Evolutionary conservation across 2,113 vertebrate species (phyloP).

Genomic region (Philantomba maxwellii): DNA sequence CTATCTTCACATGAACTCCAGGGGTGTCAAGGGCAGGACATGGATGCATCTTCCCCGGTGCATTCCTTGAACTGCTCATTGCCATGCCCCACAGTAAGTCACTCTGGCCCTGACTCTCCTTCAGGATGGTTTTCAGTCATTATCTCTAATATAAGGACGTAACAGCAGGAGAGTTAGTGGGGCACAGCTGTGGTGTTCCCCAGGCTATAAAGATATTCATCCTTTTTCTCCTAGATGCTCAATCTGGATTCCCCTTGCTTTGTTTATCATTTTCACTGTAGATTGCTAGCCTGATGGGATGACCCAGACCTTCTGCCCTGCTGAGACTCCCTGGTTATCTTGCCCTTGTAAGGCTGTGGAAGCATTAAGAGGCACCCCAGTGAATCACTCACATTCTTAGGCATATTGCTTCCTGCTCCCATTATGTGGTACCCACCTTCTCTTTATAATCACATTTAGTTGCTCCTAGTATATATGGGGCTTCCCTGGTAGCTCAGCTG

Average conservation of each 20-base stretch:
- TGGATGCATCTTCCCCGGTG: not conserved
- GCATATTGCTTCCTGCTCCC: not conserved
- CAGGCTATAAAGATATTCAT: not conserved
- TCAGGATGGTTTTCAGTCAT: not conserved
- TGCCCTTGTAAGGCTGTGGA: not conserved
- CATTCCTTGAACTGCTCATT: not conserved
- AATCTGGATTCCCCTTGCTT: not conserved
- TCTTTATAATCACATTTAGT: not conserved
- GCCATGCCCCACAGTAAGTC: not conserved
- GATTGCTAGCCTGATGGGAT: not conserved
- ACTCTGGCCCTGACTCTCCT: not conserved
- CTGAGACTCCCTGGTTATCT: not conserved
- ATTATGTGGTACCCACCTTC: not conserved
- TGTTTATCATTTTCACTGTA: not conserved
- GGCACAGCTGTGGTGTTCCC: not conserved
- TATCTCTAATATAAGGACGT: not conserved
- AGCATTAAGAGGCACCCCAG: not conserved
- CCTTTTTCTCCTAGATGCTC: too few relatives aligned
- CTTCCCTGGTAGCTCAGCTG: not conserved
- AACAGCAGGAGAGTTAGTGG: too few relatives aligned
- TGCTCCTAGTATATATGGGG: too few relatives aligned
- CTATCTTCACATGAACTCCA: not conserved
- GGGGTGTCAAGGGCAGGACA: too few relatives aligned
- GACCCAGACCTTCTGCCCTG: not conserved
- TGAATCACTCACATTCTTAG: not conserved